Conservation (phyloP, 2,797 vertebrate genomes). For the Pangasius macronema region DNA sequence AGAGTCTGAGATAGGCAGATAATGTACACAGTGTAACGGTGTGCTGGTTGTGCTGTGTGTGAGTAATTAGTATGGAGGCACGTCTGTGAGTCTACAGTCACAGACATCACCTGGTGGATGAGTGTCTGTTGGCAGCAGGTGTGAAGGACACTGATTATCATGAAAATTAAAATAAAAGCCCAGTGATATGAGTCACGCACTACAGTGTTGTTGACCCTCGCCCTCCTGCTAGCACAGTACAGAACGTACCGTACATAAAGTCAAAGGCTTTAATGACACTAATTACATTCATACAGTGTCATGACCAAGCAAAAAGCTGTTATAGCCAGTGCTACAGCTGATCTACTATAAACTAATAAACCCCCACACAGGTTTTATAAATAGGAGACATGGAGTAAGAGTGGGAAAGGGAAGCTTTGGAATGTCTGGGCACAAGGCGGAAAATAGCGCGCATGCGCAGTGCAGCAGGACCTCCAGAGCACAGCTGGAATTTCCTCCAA, state of each 20-base stretch:
- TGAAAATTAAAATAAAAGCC: background rate
- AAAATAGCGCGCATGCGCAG: background rate
- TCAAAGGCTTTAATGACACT: background rate
- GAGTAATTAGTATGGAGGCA: background rate
- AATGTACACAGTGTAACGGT: background rate
- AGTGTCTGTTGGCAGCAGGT: background rate
- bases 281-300: background rate
- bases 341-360: background rate
- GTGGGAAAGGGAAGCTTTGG: background rate
- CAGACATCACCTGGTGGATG: too few species aligned
- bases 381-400: background rate
- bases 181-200: background rate
- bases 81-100: background rate
- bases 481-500: slow-evolving; percentile 4
- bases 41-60: background rate
- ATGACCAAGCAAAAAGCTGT: background rate
- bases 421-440: background rate
- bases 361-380: background rate
- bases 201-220: background rate
- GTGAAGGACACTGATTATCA: background rate
- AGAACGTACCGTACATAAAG: background rate
- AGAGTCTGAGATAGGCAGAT: too few species aligned
- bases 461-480: background rate
- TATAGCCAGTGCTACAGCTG: background rate
- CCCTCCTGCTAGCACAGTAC: background rate